Evolutionary conservation across 2,888 invertebrate genomes (phyloP), one percentile per base, ranked within the genome.

Genomic region (Rotaria macrura): DNA sequence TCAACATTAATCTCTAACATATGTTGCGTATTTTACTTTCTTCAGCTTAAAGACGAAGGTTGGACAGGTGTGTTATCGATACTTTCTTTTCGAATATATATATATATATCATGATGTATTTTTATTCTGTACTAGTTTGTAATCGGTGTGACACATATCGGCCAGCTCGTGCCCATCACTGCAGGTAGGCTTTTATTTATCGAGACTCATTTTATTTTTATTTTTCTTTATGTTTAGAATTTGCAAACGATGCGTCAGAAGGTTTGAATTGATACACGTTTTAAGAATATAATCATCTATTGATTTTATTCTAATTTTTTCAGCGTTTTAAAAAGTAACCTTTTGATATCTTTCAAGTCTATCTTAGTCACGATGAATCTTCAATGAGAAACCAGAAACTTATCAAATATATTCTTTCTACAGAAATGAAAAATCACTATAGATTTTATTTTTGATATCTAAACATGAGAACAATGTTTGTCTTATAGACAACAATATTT

Each of bases 111-210:
- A n/a, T n/a, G n/a, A n/a, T 65, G 17, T 65, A 14, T 1, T 29
- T 34, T 65, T 65, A 17, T 49, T 49, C 14, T 49, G 17, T 14
- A 65, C 34, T 65, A 65, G 93, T 94, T 49, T 94, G 94, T 89
- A 93, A 93, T 20, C 91, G 94, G 85, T 95, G 95, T 89, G 94
- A 95, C 91, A 94, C 94, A 87, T 88, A 89, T 83, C 92, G 94
- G 84, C 94, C 94, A 3, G 94, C 94, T 0, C 91, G 94, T 87
- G 94, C 94, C 25, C 94, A 94, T 90, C 94, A 95, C 89, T 95
- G 95, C 90, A 92, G 65, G 65, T 65, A 34, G 5, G 17, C 25
- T 49, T 7, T 49, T 17, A 49, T 49, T 17, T 49, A 49, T 49
- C 9, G 14, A 47, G 14, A 14, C 17, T 23, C 1, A 54, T 23